Conservation (phyloP, 2,113 vertebrate species). For the Mastomys natalensis region DNA sequence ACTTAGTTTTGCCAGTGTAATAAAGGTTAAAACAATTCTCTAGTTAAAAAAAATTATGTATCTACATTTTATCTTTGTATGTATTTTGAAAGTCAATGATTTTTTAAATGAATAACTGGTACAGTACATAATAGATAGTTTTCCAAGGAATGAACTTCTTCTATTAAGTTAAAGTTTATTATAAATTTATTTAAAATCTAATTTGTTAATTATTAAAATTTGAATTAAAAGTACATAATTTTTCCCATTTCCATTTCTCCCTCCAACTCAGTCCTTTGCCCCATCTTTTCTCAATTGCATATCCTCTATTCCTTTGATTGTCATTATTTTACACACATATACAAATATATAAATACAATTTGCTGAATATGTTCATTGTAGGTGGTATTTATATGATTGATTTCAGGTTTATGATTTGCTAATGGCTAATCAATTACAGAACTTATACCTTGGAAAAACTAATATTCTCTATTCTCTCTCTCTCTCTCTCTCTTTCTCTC, state of each 20-base stretch:
- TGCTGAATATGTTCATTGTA: background rate
- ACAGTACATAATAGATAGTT: background rate
- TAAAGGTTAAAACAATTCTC: background rate
- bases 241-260: background rate
- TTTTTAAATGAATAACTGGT: background rate
- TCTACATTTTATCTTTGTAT: background rate
- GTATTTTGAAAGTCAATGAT: background rate
- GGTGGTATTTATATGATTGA: background rate
- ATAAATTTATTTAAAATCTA: background rate
- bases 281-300: background rate
- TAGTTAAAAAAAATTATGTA: background rate
- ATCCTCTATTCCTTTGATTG: background rate
- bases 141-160: background rate
- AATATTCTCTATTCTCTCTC: background rate
- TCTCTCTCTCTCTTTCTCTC: too few species aligned
- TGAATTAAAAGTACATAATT: background rate
- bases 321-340: background rate
- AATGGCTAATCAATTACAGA: background rate
- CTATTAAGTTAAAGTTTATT: background rate
- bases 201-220: background rate
- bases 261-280: background rate
- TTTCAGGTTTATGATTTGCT: background rate
- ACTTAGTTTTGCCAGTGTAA: background rate
- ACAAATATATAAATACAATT: background rate
- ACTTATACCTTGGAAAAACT: background rate